Evolutionary conservation across 2,888 invertebrate species (phyloP).

Genomic region (Busseola fusca): DNA sequence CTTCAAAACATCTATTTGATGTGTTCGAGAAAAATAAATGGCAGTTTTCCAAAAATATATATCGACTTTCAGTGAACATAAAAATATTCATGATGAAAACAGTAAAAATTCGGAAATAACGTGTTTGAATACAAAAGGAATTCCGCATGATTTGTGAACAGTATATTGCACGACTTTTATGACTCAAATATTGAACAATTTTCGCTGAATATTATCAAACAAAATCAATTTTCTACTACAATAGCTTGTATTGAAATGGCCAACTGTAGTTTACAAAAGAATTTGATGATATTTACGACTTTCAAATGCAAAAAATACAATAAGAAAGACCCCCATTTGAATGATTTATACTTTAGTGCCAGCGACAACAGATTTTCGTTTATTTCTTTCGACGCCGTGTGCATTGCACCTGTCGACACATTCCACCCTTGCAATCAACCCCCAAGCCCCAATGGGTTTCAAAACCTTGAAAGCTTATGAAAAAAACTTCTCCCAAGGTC

Average conservation of each 20-base stretch:
- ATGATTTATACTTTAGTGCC: background rate
- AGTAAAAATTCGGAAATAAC: conserved; percentile 22
- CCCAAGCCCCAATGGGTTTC: background rate
- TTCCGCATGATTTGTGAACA: conserved; percentile 25
- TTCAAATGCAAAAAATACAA: conserved; percentile 21
- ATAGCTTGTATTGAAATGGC: conserved; percentile 27
- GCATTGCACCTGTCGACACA: conserved; percentile 35
- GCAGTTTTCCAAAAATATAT: background rate
- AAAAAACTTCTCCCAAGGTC: conserved; percentile 20
- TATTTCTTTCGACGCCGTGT: conserved; percentile 11
- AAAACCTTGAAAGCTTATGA: conserved; percentile 12
- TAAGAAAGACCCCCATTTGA: background rate
- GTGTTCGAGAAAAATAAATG: background rate
- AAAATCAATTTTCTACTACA: conserved; percentile 41
- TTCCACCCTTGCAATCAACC: conserved; percentile 15
- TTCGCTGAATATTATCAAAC: conserved; percentile 36
- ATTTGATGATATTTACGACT: conserved; percentile 25
- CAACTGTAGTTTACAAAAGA: conserved; percentile 25
- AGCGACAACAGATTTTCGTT: conserved; percentile 7
- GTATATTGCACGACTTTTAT: conserved; percentile 27
- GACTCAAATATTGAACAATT: conserved; percentile 34
- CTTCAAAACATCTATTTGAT: too few relatives aligned
- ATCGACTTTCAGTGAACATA: background rate
- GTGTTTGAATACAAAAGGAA: conserved; percentile 31
- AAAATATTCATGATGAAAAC: conserved; percentile 14